Conservation (phyloP, 92 coral and sea anemone genomes). For the Phenganax subtilis region DNA sequence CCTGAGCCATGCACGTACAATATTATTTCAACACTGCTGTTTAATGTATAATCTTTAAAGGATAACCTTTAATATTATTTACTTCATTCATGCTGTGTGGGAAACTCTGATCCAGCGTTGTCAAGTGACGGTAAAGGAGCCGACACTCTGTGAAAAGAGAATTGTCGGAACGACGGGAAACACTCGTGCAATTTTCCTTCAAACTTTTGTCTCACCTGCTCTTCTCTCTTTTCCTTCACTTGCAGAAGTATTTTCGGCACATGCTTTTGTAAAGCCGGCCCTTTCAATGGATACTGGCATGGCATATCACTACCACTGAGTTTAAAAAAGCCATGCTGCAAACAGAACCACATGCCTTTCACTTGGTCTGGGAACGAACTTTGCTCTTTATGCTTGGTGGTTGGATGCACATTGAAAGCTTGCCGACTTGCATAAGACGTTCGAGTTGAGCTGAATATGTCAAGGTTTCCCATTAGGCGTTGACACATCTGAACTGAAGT, state of each 20-base stretch:
- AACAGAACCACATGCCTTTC: slow-evolving; percentile 44
- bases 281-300: slow-evolving; percentile 3
- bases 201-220: not conserved
- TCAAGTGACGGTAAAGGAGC: not conserved
- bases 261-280: not conserved
- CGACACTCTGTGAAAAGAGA: slow-evolving; percentile 4
- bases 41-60: too few relatives aligned
- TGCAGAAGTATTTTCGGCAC: not conserved
- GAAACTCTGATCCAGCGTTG: not conserved
- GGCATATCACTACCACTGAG: not conserved
- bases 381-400: slow-evolving; percentile 42
- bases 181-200: not conserved
- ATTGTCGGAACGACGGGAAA: slow-evolving; percentile 14
- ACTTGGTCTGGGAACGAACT: slow-evolving; percentile 54
- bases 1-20: too few relatives aligned
- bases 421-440: slow-evolving; percentile 1
- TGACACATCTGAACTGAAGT: slow-evolving; percentile 37
- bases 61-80: not conserved
- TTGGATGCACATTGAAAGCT: slow-evolving; percentile 47
- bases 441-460: slow-evolving; percentile 31
- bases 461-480: slow-evolving; percentile 34
- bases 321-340: slow-evolving; percentile 3
- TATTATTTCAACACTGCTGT: too few relatives aligned
- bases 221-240: slow-evolving; percentile 5
- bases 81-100: not conserved